Evolutionary conservation across 2,113 vertebrate species (phyloP), one percentile per base, ranked within the genome.

Genomic region (Nibea coibor): DNA sequence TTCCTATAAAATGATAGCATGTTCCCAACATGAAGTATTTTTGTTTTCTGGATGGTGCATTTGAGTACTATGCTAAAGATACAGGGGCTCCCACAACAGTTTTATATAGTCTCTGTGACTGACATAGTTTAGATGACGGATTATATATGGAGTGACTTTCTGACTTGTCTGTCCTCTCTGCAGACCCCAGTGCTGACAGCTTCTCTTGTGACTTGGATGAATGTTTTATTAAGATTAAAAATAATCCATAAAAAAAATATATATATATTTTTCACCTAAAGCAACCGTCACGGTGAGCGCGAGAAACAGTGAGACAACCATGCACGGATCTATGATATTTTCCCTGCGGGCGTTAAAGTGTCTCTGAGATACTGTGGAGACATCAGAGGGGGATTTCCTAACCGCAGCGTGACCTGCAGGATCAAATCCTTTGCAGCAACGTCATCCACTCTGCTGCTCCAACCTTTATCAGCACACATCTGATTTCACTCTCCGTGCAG

Each of bases 191-290:
- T 3, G 0, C 59, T 71, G 67, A 77, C 79, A 48, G 71, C 35
- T 7, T 64, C 62, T 63, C 76, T 24, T 19, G 28, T 61, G 59
- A 57, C 24, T 57, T 51, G 51, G 45, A 62, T 67, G 19, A 80
- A 83, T 79, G 63, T 66, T 82, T 75, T 65, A 74, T 79, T 50
- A 39, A 64, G 43, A 80, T 63, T 75, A 58, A 45, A 77, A 43
- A 69, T n/a, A 39, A 50, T 14, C 14, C 6, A 39, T 53, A 5
- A 26, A 51, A 64, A 45, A 63, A 35, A 31, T 35, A 35, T 35
- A 35, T 35, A 35, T 35, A 8, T 35, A 50, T 43, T 17, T 39
- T 66, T 76, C 15, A 82, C 54, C 76, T 66, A 47, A 75, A 73
- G 72, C 39, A 72, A 50, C 51, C 77, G 67, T 69, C 71, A 51